A percentile compares a stretch with the other conserved stretches of the same genome.
phyloP scores from a whole-genome alignment of 2,113 vertebrate species.

The Campylomormyrus tamandua region DNA sequence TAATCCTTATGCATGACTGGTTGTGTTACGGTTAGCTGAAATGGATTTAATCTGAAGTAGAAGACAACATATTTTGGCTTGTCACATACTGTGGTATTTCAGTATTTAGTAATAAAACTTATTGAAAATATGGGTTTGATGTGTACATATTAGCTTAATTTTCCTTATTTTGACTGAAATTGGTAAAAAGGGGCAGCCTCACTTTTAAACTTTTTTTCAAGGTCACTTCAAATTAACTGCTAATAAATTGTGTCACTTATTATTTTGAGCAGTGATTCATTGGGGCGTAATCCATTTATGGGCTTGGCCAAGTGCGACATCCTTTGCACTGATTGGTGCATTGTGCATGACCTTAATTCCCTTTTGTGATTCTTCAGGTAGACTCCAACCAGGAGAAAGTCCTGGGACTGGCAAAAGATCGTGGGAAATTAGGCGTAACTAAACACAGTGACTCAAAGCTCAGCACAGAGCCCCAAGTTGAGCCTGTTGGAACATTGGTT shows the following conservation, averaged over 20 bases:
- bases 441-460: not conserved
- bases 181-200: not conserved
- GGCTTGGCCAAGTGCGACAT: not conserved
- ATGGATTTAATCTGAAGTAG: not conserved
- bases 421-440: not conserved
- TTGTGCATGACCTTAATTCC: not conserved
- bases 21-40: not conserved
- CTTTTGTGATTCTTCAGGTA: not conserved
- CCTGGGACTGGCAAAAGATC: not conserved
- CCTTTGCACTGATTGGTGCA: not conserved
- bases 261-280: not conserved
- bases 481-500: not conserved
- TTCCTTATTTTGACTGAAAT: not conserved
- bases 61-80: not conserved
- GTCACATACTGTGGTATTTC: not conserved
- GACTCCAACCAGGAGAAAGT: not conserved
- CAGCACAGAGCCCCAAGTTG: not conserved
- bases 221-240: not conserved
- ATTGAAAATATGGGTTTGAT: not conserved
- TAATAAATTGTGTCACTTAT: not conserved
- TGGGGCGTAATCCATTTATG: not conserved
- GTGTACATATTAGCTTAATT: not conserved
- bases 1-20: not conserved
- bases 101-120: not conserved
- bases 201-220: not conserved